Percentiles rank a stretch among this genome's conserved stretches.
Conservation (phyloP, 1,140 invertebrate species). For the Chionoecetes opilio region DNA sequence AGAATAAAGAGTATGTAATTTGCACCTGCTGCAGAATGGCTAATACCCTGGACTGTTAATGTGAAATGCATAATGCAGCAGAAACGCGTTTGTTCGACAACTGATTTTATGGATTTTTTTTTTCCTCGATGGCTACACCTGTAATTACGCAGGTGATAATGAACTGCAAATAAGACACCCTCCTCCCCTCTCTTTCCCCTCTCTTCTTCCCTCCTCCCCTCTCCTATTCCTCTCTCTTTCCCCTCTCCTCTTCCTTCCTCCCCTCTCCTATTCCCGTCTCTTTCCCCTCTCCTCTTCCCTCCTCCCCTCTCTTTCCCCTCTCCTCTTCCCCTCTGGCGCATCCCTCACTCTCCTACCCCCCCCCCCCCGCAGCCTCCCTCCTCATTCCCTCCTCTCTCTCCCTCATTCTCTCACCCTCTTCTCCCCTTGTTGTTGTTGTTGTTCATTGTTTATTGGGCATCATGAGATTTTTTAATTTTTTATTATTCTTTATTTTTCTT, state of each 20-base stretch:
- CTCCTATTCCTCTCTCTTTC: background rate
- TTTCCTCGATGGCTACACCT: background rate
- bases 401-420: background rate
- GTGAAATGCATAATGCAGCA: slow-evolving; percentile 19
- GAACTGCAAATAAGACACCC: slow-evolving; percentile 19
- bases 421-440: too few species aligned
- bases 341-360: background rate
- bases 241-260: background rate
- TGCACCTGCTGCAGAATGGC: background rate
- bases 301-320: background rate
- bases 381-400: slow-evolving; percentile 6
- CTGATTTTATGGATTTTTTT: slow-evolving; percentile 23
- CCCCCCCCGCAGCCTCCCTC: slow-evolving; percentile 35
- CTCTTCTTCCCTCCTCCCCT: background rate
- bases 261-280: background rate
- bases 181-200: background rate
- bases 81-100: background rate
- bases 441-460: too few species aligned
- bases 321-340: background rate
- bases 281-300: background rate
- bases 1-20: slow-evolving; percentile 32
- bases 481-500: too few species aligned
- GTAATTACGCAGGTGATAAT: slow-evolving; percentile 11
- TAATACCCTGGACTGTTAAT: slow-evolving; percentile 3
- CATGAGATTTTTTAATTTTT: too few species aligned